Conservation (phyloP, 1,140 invertebrate genomes). For the Holcopasites calliopsidis region DNA sequence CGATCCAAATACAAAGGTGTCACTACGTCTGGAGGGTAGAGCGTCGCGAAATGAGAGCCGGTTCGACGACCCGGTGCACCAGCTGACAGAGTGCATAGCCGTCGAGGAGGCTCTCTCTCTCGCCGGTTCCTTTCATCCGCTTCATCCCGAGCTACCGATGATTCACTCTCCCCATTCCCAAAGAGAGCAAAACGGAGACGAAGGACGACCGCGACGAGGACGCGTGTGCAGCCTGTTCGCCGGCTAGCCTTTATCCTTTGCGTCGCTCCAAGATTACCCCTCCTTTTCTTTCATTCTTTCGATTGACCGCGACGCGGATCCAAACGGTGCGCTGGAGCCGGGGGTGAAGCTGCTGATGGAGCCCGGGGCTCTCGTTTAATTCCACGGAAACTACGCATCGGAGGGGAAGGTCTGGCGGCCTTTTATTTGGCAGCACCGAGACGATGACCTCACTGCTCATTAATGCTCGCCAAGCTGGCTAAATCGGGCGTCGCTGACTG, state of each 20-base stretch:
- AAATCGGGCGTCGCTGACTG: constrained; percentile 38
- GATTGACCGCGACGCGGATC: not conserved
- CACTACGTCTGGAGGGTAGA: not conserved
- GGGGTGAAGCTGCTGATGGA: not conserved
- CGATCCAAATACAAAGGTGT: constrained; percentile 36
- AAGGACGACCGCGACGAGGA: constrained; percentile 42
- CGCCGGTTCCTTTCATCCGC: constrained; percentile 34
- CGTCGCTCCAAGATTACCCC: not conserved
- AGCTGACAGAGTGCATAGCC: constrained; percentile 32
- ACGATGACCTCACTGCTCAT: constrained; percentile 51
- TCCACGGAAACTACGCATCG: constrained; percentile 7
- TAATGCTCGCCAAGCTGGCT: constrained; percentile 36
- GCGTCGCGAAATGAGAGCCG: constrained; percentile 31
- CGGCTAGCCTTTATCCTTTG: constrained; percentile 17
- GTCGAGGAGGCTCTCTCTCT: not conserved
- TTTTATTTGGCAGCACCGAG: constrained; percentile 46
- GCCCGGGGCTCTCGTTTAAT: not conserved
- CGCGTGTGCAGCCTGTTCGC: constrained; percentile 29
- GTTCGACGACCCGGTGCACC: constrained; percentile 47
- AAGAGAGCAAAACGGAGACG: constrained; percentile 40
- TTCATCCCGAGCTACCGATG: constrained; percentile 16
- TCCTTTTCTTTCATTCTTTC: not conserved
- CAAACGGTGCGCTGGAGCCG: not conserved
- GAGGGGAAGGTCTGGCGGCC: constrained; percentile 23
- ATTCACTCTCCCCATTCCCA: constrained; percentile 39